Percentiles rank a stretch among this genome's conserved stretches.
These are phyloP conservation scores for Acanthoscelides obtectus DNA, from an alignment of 2,888 invertebrate genomes.

Conservation along the genomic window DNA sequence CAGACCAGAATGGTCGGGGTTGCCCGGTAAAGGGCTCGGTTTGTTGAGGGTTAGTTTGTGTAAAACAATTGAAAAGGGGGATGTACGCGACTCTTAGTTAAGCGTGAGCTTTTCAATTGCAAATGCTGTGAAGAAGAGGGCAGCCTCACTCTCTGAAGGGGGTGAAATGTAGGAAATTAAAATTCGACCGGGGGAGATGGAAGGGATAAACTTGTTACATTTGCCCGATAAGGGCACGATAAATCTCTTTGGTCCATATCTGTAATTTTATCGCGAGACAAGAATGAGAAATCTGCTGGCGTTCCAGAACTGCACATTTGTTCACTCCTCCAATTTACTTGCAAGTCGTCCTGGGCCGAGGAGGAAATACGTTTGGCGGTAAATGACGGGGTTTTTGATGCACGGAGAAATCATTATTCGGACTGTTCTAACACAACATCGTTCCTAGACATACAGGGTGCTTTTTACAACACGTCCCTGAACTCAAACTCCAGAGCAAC, in stretches of 20 bases:
- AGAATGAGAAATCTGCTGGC: too few species aligned
- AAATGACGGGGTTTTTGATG: too few species aligned
- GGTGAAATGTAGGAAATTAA: not conserved
- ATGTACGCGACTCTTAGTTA: not conserved
- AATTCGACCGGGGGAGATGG: not conserved
- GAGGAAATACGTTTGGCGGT: too few species aligned
- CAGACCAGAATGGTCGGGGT: not conserved
- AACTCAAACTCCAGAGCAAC: too few species aligned
- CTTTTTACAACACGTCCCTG: too few species aligned
- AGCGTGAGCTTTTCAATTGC: not conserved
- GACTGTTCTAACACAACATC: too few species aligned
- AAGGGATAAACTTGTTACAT: not conserved
- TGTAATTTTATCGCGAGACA: not conserved
- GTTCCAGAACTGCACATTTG: too few species aligned
- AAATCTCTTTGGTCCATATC: not conserved
- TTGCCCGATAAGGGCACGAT: not conserved
- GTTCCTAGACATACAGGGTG: too few species aligned
- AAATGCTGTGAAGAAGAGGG: not conserved
- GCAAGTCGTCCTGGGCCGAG: too few species aligned
- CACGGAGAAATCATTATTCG: too few species aligned
- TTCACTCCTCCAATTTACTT: too few species aligned
- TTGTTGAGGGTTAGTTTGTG: constrained; percentile 22
- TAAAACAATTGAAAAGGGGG: constrained; percentile 18
- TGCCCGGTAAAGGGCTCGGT: constrained; percentile 19
- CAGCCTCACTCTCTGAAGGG: not conserved